Evolutionary conservation across 2,113 vertebrate species (phyloP).

Genomic region (Daubentonia madagascariensis): DNA sequence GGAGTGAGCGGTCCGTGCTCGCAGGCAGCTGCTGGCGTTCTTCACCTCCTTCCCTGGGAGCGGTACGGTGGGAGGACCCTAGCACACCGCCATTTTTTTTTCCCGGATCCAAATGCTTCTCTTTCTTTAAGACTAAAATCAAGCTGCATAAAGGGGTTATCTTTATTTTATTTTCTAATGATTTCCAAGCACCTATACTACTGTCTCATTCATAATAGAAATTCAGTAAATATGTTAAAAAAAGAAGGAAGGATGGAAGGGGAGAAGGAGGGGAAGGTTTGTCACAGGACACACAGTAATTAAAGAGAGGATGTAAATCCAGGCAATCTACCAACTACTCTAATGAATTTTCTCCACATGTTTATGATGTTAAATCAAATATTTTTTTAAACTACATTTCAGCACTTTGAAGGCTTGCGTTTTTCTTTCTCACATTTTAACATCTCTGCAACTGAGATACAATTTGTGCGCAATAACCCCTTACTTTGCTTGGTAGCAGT

Average conservation of each 20-base stretch:
- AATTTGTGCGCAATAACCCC: neutral
- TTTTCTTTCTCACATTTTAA: constrained; percentile 38
- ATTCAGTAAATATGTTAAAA: neutral
- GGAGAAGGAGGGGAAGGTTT: no score
- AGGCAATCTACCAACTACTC: neutral
- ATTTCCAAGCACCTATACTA: neutral
- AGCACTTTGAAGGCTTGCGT: neutral
- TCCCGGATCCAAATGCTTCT: neutral
- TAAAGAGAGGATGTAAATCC: neutral
- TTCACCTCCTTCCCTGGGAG: no score
- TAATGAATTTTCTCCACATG: neutral
- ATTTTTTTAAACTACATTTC: neutral
- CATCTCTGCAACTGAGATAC: constrained; percentile 3
- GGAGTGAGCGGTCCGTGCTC: no score
- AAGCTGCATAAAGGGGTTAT: neutral
- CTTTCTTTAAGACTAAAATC: neutral
- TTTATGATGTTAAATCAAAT: neutral
- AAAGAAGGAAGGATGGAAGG: neutral
- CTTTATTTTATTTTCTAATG: neutral
- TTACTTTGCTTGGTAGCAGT: neutral
- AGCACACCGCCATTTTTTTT: no score
- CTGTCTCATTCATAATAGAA: neutral
- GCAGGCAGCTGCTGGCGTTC: no score
- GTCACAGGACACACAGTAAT: neutral
- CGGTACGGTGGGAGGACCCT: no score